Percentiles rank a stretch among this genome's conserved stretches.
Conservation (phyloP, 2,797 vertebrate genomes). For the Alectoris magna region DNA sequence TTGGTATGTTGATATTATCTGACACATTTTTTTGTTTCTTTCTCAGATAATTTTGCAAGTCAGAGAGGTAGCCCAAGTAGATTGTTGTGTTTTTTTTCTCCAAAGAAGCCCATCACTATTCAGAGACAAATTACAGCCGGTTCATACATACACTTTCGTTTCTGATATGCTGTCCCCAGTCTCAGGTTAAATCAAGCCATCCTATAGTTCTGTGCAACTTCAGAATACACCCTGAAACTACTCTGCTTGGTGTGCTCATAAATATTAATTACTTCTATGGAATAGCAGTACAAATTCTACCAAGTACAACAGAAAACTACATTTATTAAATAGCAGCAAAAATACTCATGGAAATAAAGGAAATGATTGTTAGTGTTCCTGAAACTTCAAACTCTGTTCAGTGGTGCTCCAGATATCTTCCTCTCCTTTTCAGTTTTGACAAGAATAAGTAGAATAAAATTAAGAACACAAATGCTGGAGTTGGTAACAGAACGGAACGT, state of each 20-base stretch:
- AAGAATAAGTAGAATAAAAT: constrained; percentile 3
- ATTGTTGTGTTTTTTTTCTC: not conserved
- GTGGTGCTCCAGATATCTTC: not conserved
- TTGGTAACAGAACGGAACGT: not conserved
- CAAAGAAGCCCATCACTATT: not conserved
- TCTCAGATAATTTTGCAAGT: not conserved
- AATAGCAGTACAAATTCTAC: not conserved
- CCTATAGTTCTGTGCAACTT: not conserved
- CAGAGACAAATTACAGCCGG: not conserved
- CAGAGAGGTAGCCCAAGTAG: not conserved
- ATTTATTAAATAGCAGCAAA: not conserved
- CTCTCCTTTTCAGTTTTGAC: not conserved
- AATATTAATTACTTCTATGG: constrained; percentile 44
- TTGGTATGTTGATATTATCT: not conserved
- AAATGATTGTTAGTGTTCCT: not conserved
- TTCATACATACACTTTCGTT: not conserved
- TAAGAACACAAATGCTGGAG: not conserved
- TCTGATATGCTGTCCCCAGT: not conserved
- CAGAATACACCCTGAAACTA: constrained; percentile 17
- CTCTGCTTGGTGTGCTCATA: not conserved
- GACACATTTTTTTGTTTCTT: not conserved
- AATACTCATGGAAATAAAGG: not conserved
- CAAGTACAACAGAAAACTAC: not conserved
- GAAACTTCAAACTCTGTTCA: not conserved
- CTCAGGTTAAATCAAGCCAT: not conserved